These are phyloP conservation scores for Drosophila pruinosa DNA, from an alignment of 1,140 invertebrate genomes.

Conservation along the genomic window DNA sequence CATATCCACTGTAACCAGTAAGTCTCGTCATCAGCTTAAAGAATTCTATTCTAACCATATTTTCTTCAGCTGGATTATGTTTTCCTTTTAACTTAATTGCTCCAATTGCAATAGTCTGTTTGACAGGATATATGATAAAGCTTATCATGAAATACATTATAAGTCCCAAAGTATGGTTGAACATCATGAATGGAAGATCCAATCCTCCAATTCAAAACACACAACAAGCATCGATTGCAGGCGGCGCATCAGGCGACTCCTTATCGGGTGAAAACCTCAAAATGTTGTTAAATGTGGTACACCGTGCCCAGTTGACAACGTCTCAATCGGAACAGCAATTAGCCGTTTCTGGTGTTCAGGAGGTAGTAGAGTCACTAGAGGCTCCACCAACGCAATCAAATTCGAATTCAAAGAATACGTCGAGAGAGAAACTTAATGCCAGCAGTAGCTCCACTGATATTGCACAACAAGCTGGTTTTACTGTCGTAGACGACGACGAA, in stretches of 20 bases:
- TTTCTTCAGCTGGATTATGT: conserved; percentile 31
- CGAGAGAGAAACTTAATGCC: conserved; percentile 20
- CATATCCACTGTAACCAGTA: conserved; percentile 43
- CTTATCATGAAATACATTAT: conserved; percentile 70
- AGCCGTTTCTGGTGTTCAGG: conserved; percentile 65
- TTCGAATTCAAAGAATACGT: background rate
- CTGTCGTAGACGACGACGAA: conserved; percentile 52
- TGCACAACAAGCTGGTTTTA: conserved; percentile 46
- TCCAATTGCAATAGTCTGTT: conserved; percentile 35
- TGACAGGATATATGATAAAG: conserved; percentile 63
- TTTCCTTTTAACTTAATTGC: conserved; percentile 62
- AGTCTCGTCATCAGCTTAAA: background rate
- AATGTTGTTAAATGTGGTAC: conserved; percentile 62
- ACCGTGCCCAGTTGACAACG: background rate
- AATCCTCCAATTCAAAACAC: background rate
- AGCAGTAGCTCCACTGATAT: conserved; percentile 18
- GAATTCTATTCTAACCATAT: background rate
- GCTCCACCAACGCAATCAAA: background rate
- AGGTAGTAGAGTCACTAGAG: conserved; percentile 52
- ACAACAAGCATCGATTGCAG: background rate
- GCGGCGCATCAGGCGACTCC: background rate
- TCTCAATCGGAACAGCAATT: background rate
- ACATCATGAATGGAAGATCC: conserved; percentile 15
- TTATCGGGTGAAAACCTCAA: conserved; percentile 78
- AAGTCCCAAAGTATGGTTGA: conserved; percentile 60